Evolutionary conservation across 2,888 invertebrate species (phyloP).

Genomic region (Electrophaes corylata): DNA sequence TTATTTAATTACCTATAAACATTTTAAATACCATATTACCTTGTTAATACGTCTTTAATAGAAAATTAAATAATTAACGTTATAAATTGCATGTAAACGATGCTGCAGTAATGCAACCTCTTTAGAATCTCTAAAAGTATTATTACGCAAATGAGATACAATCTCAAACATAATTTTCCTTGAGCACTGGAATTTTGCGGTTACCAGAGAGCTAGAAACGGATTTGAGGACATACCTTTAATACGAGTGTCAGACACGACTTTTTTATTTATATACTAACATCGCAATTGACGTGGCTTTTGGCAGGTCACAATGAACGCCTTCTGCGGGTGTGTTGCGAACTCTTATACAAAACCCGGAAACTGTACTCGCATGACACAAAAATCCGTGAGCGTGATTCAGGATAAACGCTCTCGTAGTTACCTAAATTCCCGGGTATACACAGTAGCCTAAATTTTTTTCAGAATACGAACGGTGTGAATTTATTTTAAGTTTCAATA

Average conservation of each 20-base stretch:
- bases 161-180: slow-evolving; percentile 37
- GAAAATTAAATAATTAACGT: slow-evolving; percentile 1
- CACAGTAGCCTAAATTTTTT: too few relatives aligned
- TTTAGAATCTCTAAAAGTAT: slow-evolving; percentile 35
- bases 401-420: too few relatives aligned
- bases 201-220: slow-evolving; percentile 30
- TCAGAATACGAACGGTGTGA: too few relatives aligned
- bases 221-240: slow-evolving; percentile 18
- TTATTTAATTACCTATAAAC: slow-evolving; percentile 5
- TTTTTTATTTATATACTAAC: not conserved
- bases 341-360: too few relatives aligned
- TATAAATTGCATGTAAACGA: slow-evolving; percentile 4
- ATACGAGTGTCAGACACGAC: slow-evolving; percentile 10
- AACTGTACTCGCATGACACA: too few relatives aligned
- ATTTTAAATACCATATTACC: slow-evolving; percentile 4
- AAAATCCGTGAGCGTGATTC: too few relatives aligned
- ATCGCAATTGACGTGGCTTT: too few relatives aligned
- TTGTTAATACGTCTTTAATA: slow-evolving; percentile 8
- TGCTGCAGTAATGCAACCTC: slow-evolving; percentile 25
- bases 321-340: too few relatives aligned
- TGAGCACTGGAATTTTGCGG: slow-evolving; percentile 37
- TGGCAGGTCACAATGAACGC: too few relatives aligned
- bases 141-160: slow-evolving; percentile 41
- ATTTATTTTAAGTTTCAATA: too few relatives aligned
- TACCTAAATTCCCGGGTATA: too few relatives aligned